Evolutionary conservation across 2,113 vertebrate genomes (phyloP), one percentile per base, ranked within the genome.

Genomic region (Prunella fulvescens): DNA sequence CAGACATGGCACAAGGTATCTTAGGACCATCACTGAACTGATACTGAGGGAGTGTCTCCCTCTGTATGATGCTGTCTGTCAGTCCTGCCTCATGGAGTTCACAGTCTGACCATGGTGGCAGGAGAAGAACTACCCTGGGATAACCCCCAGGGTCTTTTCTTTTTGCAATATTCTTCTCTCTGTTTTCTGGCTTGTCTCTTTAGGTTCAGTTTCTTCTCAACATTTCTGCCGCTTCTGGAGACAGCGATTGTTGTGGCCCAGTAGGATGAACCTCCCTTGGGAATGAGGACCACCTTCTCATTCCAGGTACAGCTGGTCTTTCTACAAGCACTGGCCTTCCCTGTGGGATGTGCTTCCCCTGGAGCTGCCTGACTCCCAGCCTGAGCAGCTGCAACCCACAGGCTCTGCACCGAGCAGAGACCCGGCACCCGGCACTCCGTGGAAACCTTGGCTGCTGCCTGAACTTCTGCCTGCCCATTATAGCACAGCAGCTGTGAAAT

Each of bases 401-500:
- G 39, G 72, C 64, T 92, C 33, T 54, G 28, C 40, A 66, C 58
- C 7, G 15, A 71, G 35, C 0, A 0, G 54, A 73, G 76, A 73
- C 47, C 25, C 6, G 2, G 31, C 3, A 78, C 42, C 77, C 35
- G 0, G 33, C 47, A 5, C 60, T 29, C 72, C 0, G 0, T 44
- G 79, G 48, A 78, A 77, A 54, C 0, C 3, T 17, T 93, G 93
- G 60, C 90, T 95, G 82, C 67, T 48, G 18, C 60, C 64, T 1
- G 28, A 84, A 51, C 60, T 53, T 81, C 81, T 84, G 56, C 53
- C 61, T 86, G 79, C 82, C 72, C 7, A 0, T 84, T 95, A 71
- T 60, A 96, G 88, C 61, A 64, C 72, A n/a, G 2, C 93, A 97
- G 96, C 96, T 97, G 96, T 82, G 77, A 94, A 81, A 84, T 42